A percentile compares a stretch with the other conserved stretches of the same genome.
These are phyloP conservation scores for Drosophila baimaii DNA, from an alignment of 1,140 invertebrate species.

Conservation along the genomic window DNA sequence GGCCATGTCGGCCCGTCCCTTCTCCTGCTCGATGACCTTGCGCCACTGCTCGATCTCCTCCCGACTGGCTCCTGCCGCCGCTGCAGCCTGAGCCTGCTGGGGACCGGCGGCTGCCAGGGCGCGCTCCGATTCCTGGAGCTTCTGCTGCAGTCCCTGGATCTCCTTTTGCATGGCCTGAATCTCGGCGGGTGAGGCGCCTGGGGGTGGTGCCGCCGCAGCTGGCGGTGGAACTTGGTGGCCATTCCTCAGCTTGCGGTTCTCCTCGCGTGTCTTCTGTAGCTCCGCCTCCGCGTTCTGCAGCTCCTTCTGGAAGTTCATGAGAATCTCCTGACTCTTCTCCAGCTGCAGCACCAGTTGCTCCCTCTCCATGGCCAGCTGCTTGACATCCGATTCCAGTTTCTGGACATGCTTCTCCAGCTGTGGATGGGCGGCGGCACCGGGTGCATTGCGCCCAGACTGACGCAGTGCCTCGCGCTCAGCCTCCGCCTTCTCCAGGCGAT, in stretches of 20 bases:
- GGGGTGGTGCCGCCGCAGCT: slow-evolving; percentile 32
- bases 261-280: slow-evolving; percentile 91
- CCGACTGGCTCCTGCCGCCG: slow-evolving; percentile 84
- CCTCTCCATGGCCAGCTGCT: slow-evolving; percentile 92
- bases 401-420: slow-evolving; percentile 93
- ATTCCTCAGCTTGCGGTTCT: slow-evolving; percentile 87
- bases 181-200: slow-evolving; percentile 83
- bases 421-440: slow-evolving; percentile 88
- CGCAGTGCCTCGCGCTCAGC: slow-evolving; percentile 89
- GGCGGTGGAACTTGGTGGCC: slow-evolving; percentile 85
- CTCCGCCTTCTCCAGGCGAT: slow-evolving; percentile 89
- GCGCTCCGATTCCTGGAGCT: slow-evolving; percentile 86
- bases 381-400: slow-evolving; percentile 92
- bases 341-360: slow-evolving; percentile 94
- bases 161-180: slow-evolving; percentile 85
- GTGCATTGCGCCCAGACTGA: slow-evolving; percentile 88
- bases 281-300: slow-evolving; percentile 92
- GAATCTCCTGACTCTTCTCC: slow-evolving; percentile 96
- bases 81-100: slow-evolving; percentile 85
- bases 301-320: slow-evolving; percentile 96
- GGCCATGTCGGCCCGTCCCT: slow-evolving; percentile 88
- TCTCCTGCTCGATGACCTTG: slow-evolving; percentile 91
- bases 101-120: slow-evolving; percentile 85
- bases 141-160: slow-evolving; percentile 85
- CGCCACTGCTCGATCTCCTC: slow-evolving; percentile 91